Base-by-base conservation (phyloP, 1,140 invertebrate genomes). In the Lasioglossum baleicum region DNA sequence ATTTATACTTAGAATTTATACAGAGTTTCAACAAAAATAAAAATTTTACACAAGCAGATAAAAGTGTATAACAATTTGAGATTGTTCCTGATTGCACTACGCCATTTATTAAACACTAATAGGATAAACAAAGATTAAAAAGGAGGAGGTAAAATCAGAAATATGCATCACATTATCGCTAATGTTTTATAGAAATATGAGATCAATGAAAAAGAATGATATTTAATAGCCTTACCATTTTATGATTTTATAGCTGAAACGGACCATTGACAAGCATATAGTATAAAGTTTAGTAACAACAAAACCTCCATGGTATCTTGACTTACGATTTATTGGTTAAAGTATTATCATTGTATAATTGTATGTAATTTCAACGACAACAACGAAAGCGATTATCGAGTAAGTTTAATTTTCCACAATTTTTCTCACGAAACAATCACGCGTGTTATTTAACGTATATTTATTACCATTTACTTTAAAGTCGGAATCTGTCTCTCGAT, bases 281-380 rank as follows among this genome's bases (percentile, higher is more conserved):
- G 74, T 63, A 73, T 73, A 64, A 79, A 84, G 61, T 85, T 84
- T 48, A 77, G 60, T 53, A 81, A 60, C 44, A 66, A 68, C 71
- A 72, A 66, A 87, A 87, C 73, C 85, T 83, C 86, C 86, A 87
- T 87, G 80, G 83, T 87, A 85, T 58, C 31, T 11, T 60, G 56
- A 75, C 68, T 78, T 66, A 73, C 20, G 42, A 75, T 87, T 84
- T 75, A 67, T 82, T 70, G 63, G 61, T 80, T 83, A 77, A 80
- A 77, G 20, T 77, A 74, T 70, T 83, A 66, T 53, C 63, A 83
- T 44, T 40, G 64, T 63, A 77, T 65, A 78, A 11, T 72, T 72
- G 15, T 64, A 42, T 4, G 8, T 22, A 53, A 44, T 48, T 11
- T 0, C 61, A 26, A 26, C 5, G 2, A 26, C 7, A 26, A 2